A percentile compares a stretch with the other conserved stretches of the same genome.
Evolutionary conservation across 2,113 vertebrate species (phyloP).

Genomic region (Serilophus lunatus): DNA sequence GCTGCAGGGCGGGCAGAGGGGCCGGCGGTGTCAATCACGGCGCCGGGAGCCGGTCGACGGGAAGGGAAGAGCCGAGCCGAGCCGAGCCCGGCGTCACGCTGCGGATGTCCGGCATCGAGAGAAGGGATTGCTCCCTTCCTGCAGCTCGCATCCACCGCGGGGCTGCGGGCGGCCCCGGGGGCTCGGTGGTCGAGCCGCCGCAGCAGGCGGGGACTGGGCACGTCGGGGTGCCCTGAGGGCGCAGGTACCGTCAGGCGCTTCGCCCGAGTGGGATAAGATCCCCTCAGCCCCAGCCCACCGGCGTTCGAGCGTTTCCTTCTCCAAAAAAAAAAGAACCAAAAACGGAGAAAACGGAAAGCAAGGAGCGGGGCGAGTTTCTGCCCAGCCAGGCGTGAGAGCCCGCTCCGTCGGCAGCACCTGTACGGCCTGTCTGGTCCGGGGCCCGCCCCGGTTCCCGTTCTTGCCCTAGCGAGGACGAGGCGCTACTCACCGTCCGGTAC

Average conservation of each 20-base stretch:
- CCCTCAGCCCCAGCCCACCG: neutral
- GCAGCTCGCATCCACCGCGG: neutral
- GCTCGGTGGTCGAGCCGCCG: neutral
- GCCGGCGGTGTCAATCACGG: conserved; percentile 73
- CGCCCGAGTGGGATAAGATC: neutral
- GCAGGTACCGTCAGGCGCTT: neutral
- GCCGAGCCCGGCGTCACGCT: conserved; percentile 65
- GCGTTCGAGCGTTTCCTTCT: neutral
- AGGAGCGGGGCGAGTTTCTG: neutral
- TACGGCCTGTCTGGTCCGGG: neutral
- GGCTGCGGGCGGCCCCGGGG: neutral
- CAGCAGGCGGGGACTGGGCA: neutral
- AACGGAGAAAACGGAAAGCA: neutral
- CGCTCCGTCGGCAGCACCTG: neutral
- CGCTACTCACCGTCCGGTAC: conserved; percentile 24
- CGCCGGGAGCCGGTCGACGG: conserved; percentile 55
- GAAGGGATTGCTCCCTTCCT: conserved; percentile 2
- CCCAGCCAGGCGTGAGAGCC: neutral
- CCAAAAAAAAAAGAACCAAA: neutral
- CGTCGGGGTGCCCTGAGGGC: neutral
- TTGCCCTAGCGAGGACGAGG: neutral
- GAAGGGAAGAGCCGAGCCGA: conserved; percentile 46
- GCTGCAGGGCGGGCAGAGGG: conserved; percentile 51
- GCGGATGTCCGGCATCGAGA: conserved; percentile 63
- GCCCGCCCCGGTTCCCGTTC: neutral